Conservation (phyloP, 2,113 vertebrate species). For the Podiceps cristatus region DNA sequence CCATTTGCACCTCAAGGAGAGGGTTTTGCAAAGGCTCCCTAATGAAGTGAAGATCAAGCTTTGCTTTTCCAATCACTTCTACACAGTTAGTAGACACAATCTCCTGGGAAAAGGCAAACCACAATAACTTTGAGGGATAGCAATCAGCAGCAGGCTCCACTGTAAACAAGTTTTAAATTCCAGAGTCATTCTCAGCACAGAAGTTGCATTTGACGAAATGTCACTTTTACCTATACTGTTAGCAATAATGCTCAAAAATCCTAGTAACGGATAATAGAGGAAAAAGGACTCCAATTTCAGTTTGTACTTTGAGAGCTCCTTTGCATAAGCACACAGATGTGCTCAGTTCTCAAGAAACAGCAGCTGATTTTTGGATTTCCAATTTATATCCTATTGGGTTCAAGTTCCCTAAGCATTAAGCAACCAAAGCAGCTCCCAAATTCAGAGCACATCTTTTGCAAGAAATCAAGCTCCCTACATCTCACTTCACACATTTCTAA, state of each 20-base stretch:
- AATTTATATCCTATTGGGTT: background rate
- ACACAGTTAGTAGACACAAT: background rate
- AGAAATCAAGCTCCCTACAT: background rate
- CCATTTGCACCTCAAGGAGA: accelerated
- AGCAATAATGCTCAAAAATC: background rate
- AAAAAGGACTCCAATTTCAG: background rate
- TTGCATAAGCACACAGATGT: background rate
- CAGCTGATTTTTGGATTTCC: background rate
- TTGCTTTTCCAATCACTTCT: background rate
- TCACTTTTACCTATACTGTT: background rate
- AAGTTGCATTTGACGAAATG: background rate
- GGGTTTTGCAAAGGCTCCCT: background rate
- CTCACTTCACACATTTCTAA: background rate
- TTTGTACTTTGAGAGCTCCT: background rate
- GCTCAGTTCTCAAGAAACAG: background rate
- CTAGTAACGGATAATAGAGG: background rate
- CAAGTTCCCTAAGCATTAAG: background rate
- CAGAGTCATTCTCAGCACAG: background rate
- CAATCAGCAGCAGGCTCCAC: background rate
- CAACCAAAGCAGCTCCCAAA: background rate
- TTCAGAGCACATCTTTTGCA: background rate
- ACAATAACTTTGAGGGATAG: background rate
- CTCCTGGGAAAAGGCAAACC: background rate
- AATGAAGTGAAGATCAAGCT: background rate
- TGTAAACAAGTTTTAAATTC: background rate